These are phyloP conservation scores for Amblyopsis hoosieri DNA, from an alignment of 2,797 vertebrate species.

Conservation along the genomic window DNA sequence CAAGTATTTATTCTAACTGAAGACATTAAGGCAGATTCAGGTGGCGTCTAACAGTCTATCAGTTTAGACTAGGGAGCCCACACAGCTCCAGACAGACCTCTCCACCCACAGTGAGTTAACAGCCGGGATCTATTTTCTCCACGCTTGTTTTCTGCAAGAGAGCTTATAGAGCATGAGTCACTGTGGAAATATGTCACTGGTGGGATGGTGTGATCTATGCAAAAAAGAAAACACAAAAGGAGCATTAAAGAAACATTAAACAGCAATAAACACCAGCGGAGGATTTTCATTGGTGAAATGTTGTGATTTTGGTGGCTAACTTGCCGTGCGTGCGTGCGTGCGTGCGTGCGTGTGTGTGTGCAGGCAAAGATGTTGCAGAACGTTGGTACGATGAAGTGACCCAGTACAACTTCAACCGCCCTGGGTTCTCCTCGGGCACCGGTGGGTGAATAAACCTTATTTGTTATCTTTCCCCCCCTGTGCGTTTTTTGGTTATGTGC, in stretches of 20 bases:
- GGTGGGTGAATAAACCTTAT: conserved; percentile 72
- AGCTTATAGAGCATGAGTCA: conserved; percentile 61
- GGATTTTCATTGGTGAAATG: background rate
- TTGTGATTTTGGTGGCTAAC: too few species aligned
- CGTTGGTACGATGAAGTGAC: conserved; percentile 97
- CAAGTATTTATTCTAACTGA: background rate
- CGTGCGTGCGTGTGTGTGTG: conserved; percentile 18
- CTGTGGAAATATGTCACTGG: conserved; percentile 56
- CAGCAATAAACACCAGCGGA: background rate
- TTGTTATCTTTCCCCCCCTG: too few species aligned
- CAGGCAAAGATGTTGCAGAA: conserved; percentile 94
- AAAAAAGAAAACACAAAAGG: conserved; percentile 12
- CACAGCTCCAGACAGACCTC: conserved; percentile 1
- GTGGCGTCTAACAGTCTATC: too few species aligned
- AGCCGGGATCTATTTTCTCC: conserved; percentile 70
- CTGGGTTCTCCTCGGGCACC: conserved; percentile 93
- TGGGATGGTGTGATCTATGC: conserved; percentile 44
- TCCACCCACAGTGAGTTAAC: conserved; percentile 36
- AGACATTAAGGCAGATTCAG: too few species aligned
- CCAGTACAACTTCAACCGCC: conserved; percentile 92
- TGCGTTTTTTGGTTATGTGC: too few species aligned
- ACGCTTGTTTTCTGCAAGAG: conserved; percentile 21
- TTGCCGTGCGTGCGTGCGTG: background rate
- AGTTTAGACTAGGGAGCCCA: conserved; percentile 9
- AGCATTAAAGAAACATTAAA: too few species aligned